Base-by-base conservation (phyloP, 2,797 vertebrate species). In the Austrolebias charrua region DNA sequence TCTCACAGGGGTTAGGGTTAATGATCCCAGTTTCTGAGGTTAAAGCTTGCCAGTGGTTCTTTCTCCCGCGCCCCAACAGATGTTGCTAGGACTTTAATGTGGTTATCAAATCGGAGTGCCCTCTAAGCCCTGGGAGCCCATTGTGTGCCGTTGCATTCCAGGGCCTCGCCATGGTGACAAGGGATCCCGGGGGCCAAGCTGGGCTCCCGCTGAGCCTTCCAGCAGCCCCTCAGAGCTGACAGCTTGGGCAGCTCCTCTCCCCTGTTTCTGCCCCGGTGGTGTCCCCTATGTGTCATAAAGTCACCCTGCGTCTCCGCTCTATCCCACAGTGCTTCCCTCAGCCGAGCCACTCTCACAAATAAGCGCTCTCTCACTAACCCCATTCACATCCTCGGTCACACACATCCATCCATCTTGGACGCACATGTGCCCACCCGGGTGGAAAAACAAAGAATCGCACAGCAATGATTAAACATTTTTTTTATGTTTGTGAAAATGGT, bases 1-100 rank as follows among this genome's bases (percentile, higher is more conserved):
- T 94, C 92, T 88, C 94, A 88, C 88, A 90, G 91, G 91, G 90
- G 91, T 88, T 71, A 89, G 93, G 94, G 95, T 96, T 96, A 96
- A 98, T 95, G 95, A 96, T 96, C 94, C 94, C 93, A 93, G 90
- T 95, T 94, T 94, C 85, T 92, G 94, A 90, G 95, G 94, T 96
- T 95, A 95, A 96, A 95, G 94, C 94, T 93, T 93, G 88, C 87
- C 93, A 93, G 94, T 95, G 92, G 94, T 87, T 90, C 93, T 95
- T 96, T 96, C 94, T 96, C 93, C 91, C 85, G 92, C 92, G 80
- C 87, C 88, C 86, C 90, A 96, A 95, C 95, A 98, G 96, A 98
- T 98, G 96, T 97, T 96, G 94, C 94, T 93, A 89, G 94, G 90
- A 93, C 93, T 95, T 96, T 98, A 97, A 97, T 96, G 95, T 94